Base-by-base conservation (phyloP, 1,140 invertebrate genomes). In the Bombus confusus region DNA sequence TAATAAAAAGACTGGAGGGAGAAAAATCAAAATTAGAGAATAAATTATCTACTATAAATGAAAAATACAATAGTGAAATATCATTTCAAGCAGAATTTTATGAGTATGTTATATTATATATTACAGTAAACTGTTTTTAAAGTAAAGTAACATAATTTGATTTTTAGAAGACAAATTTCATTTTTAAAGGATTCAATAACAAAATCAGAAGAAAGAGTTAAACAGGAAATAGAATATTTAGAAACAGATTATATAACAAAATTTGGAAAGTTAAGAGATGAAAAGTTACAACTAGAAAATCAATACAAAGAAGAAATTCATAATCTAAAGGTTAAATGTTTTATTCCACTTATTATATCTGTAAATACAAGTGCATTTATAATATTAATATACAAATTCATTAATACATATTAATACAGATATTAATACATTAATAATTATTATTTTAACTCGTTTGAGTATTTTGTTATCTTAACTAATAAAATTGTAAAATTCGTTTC, bases 61-160 rank as follows among this genome's bases (percentile, higher is more conserved):
- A 94, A 59, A 94, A 92, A 77, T 93, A 95, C 73, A 91, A 93
- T 66, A 92, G 91, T 74, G 95, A 95, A 89, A 91, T 94, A 39
- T 74, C 69, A 57, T 93, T 94, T 86, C 80, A 94, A 37, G 89
- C 94, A 82, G 92, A 94, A 72, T 95, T 93, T 4, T 94, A 95
- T 57, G 93, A 92, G 94, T 95, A 93, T 79, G 74, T 87, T 80
- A 80, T 75, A 73, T 41, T 52, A 81, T 66, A 76, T 75, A 71
- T 86, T 76, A 47, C 76, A 37, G 83, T 39, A 47, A 43, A 64
- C 18, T 34, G 71, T 73, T 71, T 43, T 64, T 72, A 87, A 77
- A 79, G 5, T 87, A 6, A 71, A 39, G 47, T 43, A 71, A 77
- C 3, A 73, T 59, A 31, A 80, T 76, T 88, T 75, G 39, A 85